Base-by-base conservation (phyloP, 2,888 invertebrate species). In the Lamellibrachia satsuma region DNA sequence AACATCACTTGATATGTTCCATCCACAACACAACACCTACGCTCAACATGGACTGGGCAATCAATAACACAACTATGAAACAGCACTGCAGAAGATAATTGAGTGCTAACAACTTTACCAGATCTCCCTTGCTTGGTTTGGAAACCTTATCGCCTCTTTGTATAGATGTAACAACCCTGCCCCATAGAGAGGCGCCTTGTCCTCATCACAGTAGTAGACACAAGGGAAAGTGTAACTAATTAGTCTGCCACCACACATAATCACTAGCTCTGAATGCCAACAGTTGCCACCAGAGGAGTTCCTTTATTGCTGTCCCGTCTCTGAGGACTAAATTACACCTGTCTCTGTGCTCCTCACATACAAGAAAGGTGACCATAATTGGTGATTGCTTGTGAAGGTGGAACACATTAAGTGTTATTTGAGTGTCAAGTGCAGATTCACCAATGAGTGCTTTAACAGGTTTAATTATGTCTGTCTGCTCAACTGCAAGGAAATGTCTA, bases 251-350 rank as follows among this genome's bases (percentile, higher is more conserved):
- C 75, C 6, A n/a, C 22, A 75, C 75, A 75, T 75, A 75, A 75
- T 75, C 75, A 75, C 75, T 15, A 75, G 22, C 15, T 22, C n/a
- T 75, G 75, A 22, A 75, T 22, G 7, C 15, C 75, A 75, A 22
- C 75, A 22, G 75, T 22, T 6, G 22, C 75, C 75, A 75, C n/a
- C 75, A 75, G 22, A 75, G 3, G 3, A 22, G 75, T 6, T 11
- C 75, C 75, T 75, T 75, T 75, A 75, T 75, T 75, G 39, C 39
- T 39, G 39, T 39, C 39, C 39, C 1, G 75, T 75, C 75, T 15
- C 22, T 75, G 75, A 75, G n/a, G 75, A 75, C 75, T 22, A 75
- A 75, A 75, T 75, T 75, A 75, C 75, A 75, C 75, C 75, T 75
- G 75, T 75, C 75, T 22, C 75, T 15, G 4, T 15, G 75, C 75